Base-by-base conservation (phyloP, 2,888 invertebrate genomes). In the Amiota minor region DNA sequence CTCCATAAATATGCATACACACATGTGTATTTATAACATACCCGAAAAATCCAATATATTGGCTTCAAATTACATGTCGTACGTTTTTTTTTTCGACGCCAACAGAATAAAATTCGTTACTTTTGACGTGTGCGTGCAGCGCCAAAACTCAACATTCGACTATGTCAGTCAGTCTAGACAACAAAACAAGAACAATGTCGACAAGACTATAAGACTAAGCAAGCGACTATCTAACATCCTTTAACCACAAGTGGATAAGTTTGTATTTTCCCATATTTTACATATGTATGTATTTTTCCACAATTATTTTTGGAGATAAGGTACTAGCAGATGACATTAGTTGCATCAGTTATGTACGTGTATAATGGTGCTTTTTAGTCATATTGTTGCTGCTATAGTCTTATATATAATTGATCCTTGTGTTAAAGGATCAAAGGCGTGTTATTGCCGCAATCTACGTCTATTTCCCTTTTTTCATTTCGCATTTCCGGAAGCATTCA, bases 371-470 rank as follows among this genome's bases (percentile, higher is more conserved):
- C 20, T 12, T 47, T 35, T 47, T 70, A 59, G 68, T 59, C 16
- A 56, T 75, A 73, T 71, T 65, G 74, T 67, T 73, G 74, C 75
- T 71, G 77, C 77, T 84, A 79, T 79, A 79, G 80, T 81, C 2
- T 8, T 6, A 35, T 35, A 75, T 79, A 80, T 82, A 81, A 83
- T 82, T 84, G 83, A 84, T 84, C 81, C 18, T 79, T 77, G 82
- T 82, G 87, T 80, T 79, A 86, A 83, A 84, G 85, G 88, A 88
- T 88, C 88, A 88, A 88, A 88, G 88, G 72, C 80, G 77, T 77
- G 78, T 77, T 76, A 77, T 20, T 16, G 18, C 59, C 80, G 82
- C 88, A 45, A 35, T 35, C 35, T 23, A 23, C 86, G 83, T 76
- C 73, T 77, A 80, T 67, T 75, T 77, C 70, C 74, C 68, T 49